A percentile compares a stretch with the other conserved stretches of the same genome.
These are phyloP conservation scores for Sardina pilchardus DNA, from an alignment of 2,113 vertebrate genomes.

Conservation along the genomic window DNA sequence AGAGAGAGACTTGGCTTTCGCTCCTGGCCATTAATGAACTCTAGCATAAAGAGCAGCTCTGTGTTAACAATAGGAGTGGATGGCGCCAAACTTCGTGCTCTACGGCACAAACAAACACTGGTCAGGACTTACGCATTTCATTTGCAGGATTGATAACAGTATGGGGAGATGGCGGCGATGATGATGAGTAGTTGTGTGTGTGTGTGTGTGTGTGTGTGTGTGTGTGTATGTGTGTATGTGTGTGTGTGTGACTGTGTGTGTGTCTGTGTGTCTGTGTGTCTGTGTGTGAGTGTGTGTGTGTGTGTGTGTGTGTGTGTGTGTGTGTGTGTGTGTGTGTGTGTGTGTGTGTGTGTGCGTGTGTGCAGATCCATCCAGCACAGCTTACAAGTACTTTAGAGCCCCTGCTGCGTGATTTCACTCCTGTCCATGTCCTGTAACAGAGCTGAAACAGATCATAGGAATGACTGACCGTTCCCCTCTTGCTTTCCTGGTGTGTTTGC, in stretches of 20 bases:
- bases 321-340: background rate
- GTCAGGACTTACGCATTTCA: background rate
- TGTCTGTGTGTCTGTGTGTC: background rate
- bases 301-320: background rate
- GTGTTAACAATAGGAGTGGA: constrained; percentile 9
- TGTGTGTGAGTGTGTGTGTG: background rate
- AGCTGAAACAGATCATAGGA: background rate
- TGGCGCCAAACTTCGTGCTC: background rate
- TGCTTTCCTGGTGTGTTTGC: background rate
- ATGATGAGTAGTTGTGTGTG: no score
- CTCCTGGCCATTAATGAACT: constrained; percentile 37
- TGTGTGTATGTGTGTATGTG: background rate
- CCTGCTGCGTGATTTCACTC: background rate
- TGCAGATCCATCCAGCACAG: background rate
- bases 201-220: no score
- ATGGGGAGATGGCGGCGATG: background rate
- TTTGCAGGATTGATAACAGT: background rate
- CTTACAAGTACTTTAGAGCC: background rate
- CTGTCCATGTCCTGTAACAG: background rate
- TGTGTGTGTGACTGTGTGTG: constrained; percentile 11
- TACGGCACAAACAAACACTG: constrained; percentile 16
- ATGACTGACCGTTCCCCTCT: background rate
- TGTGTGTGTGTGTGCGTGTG: constrained; percentile 9
- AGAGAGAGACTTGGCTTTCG: constrained; percentile 42
- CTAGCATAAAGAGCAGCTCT: constrained; percentile 16